Percentiles rank a stretch among this genome's conserved stretches.
Evolutionary conservation across 2,797 vertebrate genomes (phyloP).

Genomic region (Poecile montanus): DNA sequence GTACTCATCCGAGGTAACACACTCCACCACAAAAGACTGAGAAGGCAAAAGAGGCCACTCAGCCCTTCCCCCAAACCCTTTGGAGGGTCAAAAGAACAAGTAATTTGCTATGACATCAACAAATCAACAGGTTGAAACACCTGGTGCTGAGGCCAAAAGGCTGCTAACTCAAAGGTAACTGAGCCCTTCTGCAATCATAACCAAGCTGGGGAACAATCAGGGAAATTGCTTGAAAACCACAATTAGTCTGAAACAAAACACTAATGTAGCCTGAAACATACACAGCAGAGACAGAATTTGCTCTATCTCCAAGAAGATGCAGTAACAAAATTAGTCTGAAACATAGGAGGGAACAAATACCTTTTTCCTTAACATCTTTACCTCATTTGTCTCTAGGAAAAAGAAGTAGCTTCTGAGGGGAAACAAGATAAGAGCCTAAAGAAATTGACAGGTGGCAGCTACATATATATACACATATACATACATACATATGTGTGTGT

Average conservation of each 20-base stretch:
- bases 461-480: rapidly evolving
- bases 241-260: not conserved
- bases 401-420: not conserved
- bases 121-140: not conserved
- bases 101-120: not conserved
- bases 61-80: not conserved
- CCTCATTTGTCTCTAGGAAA: not conserved
- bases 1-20: not conserved
- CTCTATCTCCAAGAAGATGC: not conserved
- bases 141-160: not conserved
- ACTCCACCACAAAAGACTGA: not conserved
- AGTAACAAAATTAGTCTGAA: not conserved
- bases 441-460: not conserved
- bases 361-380: not conserved
- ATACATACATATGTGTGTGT: not conserved
- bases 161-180: not conserved
- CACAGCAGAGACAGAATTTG: not conserved
- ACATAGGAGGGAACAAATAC: not conserved
- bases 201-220: not conserved
- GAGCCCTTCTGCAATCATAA: not conserved
- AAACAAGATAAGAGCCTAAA: not conserved
- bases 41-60: not conserved
- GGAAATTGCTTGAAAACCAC: not conserved
- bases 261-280: not conserved
- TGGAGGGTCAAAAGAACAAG: not conserved